Percentiles rank a stretch among this genome's conserved stretches.
These are phyloP conservation scores for Diglossa cyanea DNA, from an alignment of 2,797 vertebrate species.

Conservation along the genomic window DNA sequence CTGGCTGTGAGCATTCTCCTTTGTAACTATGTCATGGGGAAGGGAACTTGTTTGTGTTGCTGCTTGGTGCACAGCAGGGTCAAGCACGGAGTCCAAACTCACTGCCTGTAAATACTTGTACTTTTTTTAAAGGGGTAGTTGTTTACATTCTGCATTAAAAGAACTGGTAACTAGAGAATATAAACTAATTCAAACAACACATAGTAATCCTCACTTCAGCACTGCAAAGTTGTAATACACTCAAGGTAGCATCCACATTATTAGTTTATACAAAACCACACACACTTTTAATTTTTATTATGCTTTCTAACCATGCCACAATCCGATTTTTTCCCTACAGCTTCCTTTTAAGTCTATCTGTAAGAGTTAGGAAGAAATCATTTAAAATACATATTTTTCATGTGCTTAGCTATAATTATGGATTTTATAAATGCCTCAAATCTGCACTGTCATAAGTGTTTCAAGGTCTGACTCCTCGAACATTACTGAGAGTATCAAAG, in stretches of 20 bases:
- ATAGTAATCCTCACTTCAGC: neutral
- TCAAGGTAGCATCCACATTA: neutral
- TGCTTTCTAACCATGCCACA: neutral
- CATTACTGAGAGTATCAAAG: neutral
- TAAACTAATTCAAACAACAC: neutral
- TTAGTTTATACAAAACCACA: neutral
- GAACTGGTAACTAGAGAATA: neutral
- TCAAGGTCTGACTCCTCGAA: neutral
- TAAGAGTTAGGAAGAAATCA: neutral
- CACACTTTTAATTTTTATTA: neutral
- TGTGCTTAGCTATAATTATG: neutral
- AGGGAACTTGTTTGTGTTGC: neutral
- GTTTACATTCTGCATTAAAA: neutral
- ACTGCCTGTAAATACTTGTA: neutral
- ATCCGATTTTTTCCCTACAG: neutral
- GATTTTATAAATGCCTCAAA: neutral
- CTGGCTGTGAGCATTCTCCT: neutral
- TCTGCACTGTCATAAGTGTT: rapidly evolving
- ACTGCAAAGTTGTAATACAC: neutral
- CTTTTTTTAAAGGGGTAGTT: neutral
- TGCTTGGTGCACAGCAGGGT: neutral
- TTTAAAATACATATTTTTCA: neutral
- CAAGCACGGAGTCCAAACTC: neutral
- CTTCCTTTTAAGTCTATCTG: neutral
- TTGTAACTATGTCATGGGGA: neutral